Conservation (phyloP, 2,113 vertebrate species). For the Motacilla alba region DNA sequence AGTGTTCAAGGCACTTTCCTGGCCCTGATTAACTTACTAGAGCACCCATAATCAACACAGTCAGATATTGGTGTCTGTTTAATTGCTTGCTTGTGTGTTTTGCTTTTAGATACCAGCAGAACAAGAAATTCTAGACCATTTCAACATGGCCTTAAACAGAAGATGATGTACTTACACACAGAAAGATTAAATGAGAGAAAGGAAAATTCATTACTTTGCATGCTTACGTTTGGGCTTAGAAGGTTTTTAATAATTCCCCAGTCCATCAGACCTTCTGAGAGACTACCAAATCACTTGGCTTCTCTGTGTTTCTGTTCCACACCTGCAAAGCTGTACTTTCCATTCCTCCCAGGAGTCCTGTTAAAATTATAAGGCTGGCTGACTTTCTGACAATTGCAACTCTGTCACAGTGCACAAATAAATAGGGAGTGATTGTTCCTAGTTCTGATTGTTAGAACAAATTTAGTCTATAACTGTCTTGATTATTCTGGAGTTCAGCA, state of each 20-base stretch:
- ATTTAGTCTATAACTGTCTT: conserved; percentile 13
- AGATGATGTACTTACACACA: background rate
- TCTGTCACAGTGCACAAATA: background rate
- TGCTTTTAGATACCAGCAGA: background rate
- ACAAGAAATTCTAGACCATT: background rate
- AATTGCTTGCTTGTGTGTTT: background rate
- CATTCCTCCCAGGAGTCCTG: background rate
- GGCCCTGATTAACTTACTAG: background rate
- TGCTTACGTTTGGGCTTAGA: background rate
- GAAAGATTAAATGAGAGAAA: background rate
- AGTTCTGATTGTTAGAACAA: background rate
- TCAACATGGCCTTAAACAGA: background rate
- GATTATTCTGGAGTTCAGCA: conserved; percentile 18
- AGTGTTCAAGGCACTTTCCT: background rate
- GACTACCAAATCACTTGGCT: background rate
- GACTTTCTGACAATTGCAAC: background rate
- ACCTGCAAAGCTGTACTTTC: background rate
- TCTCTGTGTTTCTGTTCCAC: background rate
- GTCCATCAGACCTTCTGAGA: background rate
- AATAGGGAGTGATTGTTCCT: background rate
- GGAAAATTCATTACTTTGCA: background rate
- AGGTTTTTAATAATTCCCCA: background rate
- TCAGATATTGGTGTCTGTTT: background rate
- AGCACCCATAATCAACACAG: background rate
- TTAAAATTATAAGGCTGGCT: conserved; percentile 8